Conservation (phyloP, 2,888 invertebrate species). For the Sminthurides aquaticus region DNA sequence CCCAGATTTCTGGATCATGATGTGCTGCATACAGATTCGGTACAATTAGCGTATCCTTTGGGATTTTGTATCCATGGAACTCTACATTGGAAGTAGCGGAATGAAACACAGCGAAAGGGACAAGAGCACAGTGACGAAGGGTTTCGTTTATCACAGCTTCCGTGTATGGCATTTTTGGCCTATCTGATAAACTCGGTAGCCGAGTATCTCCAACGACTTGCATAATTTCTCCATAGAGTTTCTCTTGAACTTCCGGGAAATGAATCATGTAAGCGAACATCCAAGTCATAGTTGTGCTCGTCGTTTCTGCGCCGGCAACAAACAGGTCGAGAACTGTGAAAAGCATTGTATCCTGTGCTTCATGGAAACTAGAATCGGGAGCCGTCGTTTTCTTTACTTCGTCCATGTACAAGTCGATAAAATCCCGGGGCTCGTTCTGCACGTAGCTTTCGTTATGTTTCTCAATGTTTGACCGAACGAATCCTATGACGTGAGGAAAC, state of each 20-base stretch:
- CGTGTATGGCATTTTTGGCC: conserved; percentile 29
- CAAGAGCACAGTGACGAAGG: conserved; percentile 23
- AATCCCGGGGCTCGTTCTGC: neutral
- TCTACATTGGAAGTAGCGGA: conserved; percentile 14
- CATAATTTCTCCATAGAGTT: conserved; percentile 28
- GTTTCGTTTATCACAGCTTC: conserved; percentile 36
- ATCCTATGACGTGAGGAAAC: neutral
- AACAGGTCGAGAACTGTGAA: conserved; percentile 1
- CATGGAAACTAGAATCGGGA: neutral
- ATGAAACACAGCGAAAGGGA: conserved; percentile 26
- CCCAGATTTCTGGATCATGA: conserved; percentile 28
- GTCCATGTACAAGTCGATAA: conserved; percentile 4
- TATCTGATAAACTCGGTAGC: conserved; percentile 25
- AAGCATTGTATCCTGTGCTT: neutral
- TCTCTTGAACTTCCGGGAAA: conserved; percentile 20
- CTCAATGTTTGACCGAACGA: neutral
- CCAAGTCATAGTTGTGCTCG: conserved; percentile 18
- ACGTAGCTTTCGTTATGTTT: neutral
- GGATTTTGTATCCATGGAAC: conserved; percentile 27
- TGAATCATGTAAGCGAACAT: conserved; percentile 5
- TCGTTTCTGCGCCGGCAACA: conserved; percentile 16
- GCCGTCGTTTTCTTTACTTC: neutral
- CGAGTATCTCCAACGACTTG: conserved; percentile 20
- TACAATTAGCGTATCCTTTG: conserved; percentile 27
- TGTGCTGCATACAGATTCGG: conserved; percentile 28